phyloP scores from a whole-genome alignment of 2,888 invertebrate species.

The Agonopterix heracliana region DNA sequence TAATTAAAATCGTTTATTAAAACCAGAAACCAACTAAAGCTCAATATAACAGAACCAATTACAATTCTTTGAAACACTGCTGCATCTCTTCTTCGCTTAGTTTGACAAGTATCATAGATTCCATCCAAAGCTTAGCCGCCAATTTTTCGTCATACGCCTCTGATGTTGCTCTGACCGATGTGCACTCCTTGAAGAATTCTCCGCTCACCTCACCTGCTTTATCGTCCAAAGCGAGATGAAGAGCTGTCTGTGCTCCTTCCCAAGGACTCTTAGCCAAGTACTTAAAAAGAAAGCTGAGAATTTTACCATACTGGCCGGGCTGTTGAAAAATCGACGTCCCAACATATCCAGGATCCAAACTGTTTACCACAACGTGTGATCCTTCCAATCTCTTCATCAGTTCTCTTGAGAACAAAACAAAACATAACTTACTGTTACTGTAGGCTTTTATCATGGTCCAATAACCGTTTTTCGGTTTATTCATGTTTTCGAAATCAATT shows the following conservation, averaged over 20 bases:
- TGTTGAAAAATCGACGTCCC: constrained; percentile 80
- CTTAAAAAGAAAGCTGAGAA: constrained; percentile 28
- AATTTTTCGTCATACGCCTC: constrained; percentile 77
- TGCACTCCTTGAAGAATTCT: constrained; percentile 84
- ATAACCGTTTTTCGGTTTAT: constrained; percentile 72
- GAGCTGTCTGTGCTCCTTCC: constrained; percentile 85
- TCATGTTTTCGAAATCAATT: constrained; percentile 79
- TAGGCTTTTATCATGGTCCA: constrained; percentile 65
- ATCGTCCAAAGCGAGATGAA: constrained; percentile 81
- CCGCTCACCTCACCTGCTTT: constrained; percentile 79
- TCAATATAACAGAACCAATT: too few relatives aligned
- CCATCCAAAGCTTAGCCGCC: constrained; percentile 85
- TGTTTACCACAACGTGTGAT: constrained; percentile 83
- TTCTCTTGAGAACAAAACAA: constrained; percentile 81
- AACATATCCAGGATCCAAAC: constrained; percentile 88
- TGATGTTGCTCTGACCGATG: constrained; percentile 67
- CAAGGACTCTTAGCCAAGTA: constrained; percentile 80
- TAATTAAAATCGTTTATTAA: too few relatives aligned
- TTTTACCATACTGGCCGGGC: too few relatives aligned
- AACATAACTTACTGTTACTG: constrained; percentile 80
- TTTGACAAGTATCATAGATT: constrained; percentile 80
- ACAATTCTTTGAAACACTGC: neutral
- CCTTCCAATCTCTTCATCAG: constrained; percentile 78
- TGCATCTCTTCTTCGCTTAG: constrained; percentile 74
- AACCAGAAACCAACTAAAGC: too few relatives aligned